Conservation (phyloP, 2,113 vertebrate genomes). For the Sorex araneus region DNA sequence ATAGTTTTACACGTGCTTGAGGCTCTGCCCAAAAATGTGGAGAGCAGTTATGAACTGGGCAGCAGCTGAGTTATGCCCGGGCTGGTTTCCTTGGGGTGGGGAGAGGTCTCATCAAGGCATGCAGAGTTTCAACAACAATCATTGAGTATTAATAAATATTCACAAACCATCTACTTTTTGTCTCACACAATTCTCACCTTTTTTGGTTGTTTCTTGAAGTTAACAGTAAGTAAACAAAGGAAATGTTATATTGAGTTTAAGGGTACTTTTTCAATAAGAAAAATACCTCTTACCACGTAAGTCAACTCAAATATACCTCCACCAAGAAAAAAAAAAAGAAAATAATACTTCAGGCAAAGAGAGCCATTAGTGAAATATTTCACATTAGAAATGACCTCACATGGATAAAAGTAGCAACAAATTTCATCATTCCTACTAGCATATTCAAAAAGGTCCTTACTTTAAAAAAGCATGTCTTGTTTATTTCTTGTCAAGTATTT, state of each 20-base stretch:
- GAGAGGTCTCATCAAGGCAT: not conserved
- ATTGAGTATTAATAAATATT: slow-evolving; percentile 14
- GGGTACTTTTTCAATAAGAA: not conserved
- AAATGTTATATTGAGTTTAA: not conserved
- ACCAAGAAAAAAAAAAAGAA: not conserved
- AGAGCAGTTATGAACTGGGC: no score
- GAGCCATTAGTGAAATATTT: not conserved
- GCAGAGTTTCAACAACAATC: not conserved
- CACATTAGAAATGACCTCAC: not conserved
- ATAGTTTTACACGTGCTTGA: no score
- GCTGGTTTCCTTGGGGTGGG: no score
- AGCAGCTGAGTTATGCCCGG: no score
- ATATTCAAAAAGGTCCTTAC: not conserved
- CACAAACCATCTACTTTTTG: not conserved
- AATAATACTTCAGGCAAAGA: not conserved
- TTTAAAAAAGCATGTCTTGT: not conserved
- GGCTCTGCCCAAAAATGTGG: no score
- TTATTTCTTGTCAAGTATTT: not conserved
- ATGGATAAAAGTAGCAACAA: not conserved
- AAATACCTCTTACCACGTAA: not conserved
- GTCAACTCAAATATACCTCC: not conserved
- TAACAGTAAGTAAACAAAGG: not conserved
- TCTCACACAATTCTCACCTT: not conserved
- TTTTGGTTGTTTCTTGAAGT: not conserved
- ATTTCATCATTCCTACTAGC: not conserved